phyloP scores from a whole-genome alignment of 2,113 vertebrate species.

The Gracilinanus agilis region DNA sequence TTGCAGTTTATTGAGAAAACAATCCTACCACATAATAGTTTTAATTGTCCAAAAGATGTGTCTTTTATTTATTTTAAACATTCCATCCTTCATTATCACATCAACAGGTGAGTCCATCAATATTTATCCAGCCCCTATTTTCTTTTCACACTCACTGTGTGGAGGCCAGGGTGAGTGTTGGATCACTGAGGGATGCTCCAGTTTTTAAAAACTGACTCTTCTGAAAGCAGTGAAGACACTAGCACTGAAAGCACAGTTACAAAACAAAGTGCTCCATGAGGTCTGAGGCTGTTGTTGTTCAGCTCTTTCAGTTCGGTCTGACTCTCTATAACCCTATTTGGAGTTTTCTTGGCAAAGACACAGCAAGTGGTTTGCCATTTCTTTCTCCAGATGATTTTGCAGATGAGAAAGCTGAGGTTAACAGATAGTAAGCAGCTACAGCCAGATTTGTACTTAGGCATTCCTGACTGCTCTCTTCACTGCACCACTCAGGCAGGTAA shows the following conservation, averaged over 20 bases:
- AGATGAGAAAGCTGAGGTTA: too few relatives aligned
- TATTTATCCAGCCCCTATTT: neutral
- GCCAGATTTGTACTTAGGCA: too few relatives aligned
- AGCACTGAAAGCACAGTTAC: neutral
- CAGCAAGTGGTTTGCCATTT: too few relatives aligned
- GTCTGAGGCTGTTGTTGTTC: neutral
- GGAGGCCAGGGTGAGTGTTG: neutral
- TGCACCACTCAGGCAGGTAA: too few relatives aligned
- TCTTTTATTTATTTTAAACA: neutral
- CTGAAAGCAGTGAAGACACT: neutral
- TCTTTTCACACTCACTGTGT: neutral
- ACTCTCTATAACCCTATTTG: too few relatives aligned
- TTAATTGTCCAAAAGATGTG: neutral
- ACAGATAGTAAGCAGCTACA: too few relatives aligned
- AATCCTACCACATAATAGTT: neutral
- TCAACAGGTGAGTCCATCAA: neutral
- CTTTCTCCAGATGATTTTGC: too few relatives aligned
- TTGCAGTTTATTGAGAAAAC: slow-evolving; percentile 13
- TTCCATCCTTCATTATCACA: neutral
- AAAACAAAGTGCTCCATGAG: neutral
- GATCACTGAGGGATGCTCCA: neutral
- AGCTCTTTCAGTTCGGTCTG: too few relatives aligned
- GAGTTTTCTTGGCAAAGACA: too few relatives aligned
- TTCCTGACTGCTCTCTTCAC: too few relatives aligned
- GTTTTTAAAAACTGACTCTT: neutral